Conservation (phyloP, 2,888 invertebrate genomes). For the Eudasyphora cyanicolor region DNA sequence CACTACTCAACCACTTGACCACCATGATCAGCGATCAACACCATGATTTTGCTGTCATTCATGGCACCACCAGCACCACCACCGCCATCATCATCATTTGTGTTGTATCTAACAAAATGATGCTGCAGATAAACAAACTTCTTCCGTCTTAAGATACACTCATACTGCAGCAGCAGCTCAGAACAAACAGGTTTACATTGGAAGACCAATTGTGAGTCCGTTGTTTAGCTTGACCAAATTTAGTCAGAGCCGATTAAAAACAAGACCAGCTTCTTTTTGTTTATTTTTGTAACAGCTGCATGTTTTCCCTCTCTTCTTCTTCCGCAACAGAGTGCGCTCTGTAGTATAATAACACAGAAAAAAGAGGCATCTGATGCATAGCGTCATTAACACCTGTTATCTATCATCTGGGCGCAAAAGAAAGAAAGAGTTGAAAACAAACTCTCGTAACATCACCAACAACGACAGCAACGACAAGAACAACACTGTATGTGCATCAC, state of each 20-base stretch:
- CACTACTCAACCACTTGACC: constrained; percentile 11
- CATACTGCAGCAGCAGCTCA: too few relatives aligned
- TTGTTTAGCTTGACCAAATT: constrained; percentile 21
- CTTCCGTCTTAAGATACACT: constrained; percentile 25
- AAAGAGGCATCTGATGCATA: background rate
- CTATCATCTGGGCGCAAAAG: too few relatives aligned
- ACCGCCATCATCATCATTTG: too few relatives aligned
- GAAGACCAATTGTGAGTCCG: background rate
- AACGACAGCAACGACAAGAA: background rate
- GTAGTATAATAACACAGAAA: too few relatives aligned
- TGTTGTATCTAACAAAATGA: background rate
- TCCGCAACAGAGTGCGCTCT: background rate
- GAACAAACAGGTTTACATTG: background rate
- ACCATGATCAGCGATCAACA: constrained; percentile 27
- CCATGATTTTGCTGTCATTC: background rate
- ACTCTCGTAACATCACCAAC: background rate
- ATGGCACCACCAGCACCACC: too few relatives aligned
- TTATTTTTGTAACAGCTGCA: constrained; percentile 21
- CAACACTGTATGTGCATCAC: background rate
- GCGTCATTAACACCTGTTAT: constrained; percentile 24
- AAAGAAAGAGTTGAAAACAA: background rate
- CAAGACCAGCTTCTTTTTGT: constrained; percentile 6
- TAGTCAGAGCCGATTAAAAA: background rate
- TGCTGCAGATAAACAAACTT: background rate
- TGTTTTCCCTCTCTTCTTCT: background rate